Evolutionary conservation across 2,113 vertebrate species (phyloP).

Genomic region (Sylvilagus bachmani): DNA sequence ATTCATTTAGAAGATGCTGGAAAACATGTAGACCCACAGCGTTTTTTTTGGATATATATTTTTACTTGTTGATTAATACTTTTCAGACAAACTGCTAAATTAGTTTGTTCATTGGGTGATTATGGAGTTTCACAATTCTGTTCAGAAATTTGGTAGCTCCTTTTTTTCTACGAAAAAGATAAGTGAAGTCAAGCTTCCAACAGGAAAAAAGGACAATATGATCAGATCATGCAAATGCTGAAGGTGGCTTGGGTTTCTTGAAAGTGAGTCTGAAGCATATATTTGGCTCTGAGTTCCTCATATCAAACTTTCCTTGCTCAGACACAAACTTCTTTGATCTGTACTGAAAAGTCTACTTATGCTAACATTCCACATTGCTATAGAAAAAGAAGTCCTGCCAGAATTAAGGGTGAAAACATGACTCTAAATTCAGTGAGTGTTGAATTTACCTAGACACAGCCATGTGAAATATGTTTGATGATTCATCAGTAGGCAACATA

Average conservation of each 20-base stretch:
- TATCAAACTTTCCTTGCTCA: constrained; percentile 62
- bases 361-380: constrained; percentile 24
- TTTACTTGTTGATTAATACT: constrained; percentile 29
- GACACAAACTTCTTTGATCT: constrained; percentile 63
- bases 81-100: constrained; percentile 69
- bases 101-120: constrained; percentile 36
- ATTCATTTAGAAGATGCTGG: constrained; percentile 38
- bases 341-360: constrained; percentile 10
- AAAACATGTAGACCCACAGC: not conserved
- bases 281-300: constrained; percentile 46
- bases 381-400: not conserved
- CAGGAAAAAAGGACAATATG: not conserved
- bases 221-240: not conserved
- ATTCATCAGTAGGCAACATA: not conserved
- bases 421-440: not conserved
- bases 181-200: not conserved
- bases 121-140: constrained; percentile 47
- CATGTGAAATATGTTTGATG: not conserved
- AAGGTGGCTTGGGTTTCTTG: not conserved
- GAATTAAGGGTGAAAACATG: constrained; percentile 34
- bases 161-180: constrained; percentile 23
- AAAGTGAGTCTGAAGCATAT: not conserved
- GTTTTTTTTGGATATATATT: constrained; percentile 26
- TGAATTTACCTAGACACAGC: not conserved
- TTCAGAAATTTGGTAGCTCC: constrained; percentile 43